Percentiles rank a stretch among this genome's conserved stretches.
Evolutionary conservation across 2,797 vertebrate genomes (phyloP).

Genomic region (Mormyrus proboscirostris): DNA sequence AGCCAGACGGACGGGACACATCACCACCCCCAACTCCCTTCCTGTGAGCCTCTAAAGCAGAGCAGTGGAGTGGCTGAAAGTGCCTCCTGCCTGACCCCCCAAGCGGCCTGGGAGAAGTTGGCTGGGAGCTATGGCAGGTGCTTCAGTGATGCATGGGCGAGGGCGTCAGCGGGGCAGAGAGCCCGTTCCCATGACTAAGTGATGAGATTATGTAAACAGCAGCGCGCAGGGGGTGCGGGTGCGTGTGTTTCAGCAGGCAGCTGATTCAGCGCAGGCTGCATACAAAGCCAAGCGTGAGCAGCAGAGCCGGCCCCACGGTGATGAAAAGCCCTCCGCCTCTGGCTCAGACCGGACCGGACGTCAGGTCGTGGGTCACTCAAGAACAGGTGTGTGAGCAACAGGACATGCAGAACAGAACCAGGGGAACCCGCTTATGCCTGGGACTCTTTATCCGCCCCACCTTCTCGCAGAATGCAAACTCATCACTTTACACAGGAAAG

Average conservation of each 20-base stretch:
- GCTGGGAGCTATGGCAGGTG: conserved; percentile 12
- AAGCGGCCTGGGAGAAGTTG: background rate
- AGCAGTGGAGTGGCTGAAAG: background rate
- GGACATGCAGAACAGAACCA: background rate
- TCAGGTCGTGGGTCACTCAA: background rate
- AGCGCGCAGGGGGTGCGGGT: conserved; percentile 13
- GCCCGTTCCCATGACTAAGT: conserved; percentile 36
- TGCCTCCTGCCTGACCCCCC: background rate
- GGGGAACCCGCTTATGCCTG: background rate
- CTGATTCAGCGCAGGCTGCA: conserved; percentile 13
- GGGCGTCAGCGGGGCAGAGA: conserved; percentile 24
- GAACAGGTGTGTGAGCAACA: conserved; percentile 5
- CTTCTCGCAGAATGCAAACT: background rate
- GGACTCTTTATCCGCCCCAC: background rate
- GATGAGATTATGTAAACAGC: conserved; percentile 38
- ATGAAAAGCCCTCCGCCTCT: background rate
- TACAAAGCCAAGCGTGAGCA: background rate
- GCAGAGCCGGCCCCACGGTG: background rate
- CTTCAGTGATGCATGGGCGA: conserved; percentile 13
- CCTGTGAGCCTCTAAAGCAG: background rate
- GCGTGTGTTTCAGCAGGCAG: background rate
- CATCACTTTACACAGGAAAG: background rate
- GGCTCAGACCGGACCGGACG: background rate
- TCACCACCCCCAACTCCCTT: conserved; percentile 11
- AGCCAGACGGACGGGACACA: background rate